Base-by-base conservation (phyloP, 2,797 vertebrate species). In the Decapterus maruadsi region DNA sequence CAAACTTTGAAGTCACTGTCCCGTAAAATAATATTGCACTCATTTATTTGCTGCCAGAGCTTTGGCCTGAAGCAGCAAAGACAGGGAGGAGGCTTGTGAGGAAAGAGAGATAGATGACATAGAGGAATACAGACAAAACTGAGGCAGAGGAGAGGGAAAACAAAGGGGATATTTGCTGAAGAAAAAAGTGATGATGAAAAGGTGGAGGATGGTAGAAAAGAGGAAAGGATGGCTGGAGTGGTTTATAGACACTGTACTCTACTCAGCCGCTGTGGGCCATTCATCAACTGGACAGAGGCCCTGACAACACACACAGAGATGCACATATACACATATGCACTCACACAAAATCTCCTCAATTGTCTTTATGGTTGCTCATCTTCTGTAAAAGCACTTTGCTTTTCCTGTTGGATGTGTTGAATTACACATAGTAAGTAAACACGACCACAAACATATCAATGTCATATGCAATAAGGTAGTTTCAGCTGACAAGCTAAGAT, bases 341-440 rank as follows among this genome's bases (percentile, higher is more conserved):
- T 64, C 81, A 71, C 64, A 55, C 77, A 46, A 57, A 19, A 68
- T 65, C 53, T 57, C 75, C 57, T 69, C 72, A 50, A 76, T 83
- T 87, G 87, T 90, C 82, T 91, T 93, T 91, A 92, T 86, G 80
- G 82, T 36, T 69, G 67, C 75, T 86, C 78, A 78, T 81, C 83
- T 89, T 79, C 84, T 8, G 77, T 92, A 91, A 93, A 92, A 91
- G 87, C 91, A 86, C 83, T 91, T 87, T 26, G 55, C 82, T 77
- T 26, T 26, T 26, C 26, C 26, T 26, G 26, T 26, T 26, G 26
- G 26, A 26, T 26, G 26, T 26, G 26, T 26, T 26, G 26, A 26
- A 26, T 26, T 26, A 26, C 26, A 26, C 26, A 26, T 26, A 26
- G 26, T 26, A 26, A 67, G 60, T 57, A 77, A 81, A 85, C 46